Evolutionary conservation across 1,140 invertebrate genomes (phyloP), one percentile per base, ranked within the genome.

Genomic region (Temnothorax curvispinosus): DNA sequence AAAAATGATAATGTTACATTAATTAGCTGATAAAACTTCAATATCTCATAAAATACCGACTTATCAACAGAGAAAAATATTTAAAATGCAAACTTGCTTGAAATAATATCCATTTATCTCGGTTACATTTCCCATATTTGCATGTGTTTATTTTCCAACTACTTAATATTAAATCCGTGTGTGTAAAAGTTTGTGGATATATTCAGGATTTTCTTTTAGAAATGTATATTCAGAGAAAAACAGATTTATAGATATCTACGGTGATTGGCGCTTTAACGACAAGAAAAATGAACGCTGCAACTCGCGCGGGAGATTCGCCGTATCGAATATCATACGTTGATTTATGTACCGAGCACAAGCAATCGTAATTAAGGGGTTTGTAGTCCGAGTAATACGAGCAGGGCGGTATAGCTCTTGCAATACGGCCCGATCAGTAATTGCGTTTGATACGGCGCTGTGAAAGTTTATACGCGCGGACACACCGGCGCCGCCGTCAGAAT

Each of bases 321-420:
- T 75, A 84, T 84, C 69, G 54, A 84, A 64, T 62, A 67, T 87
- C 54, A 71, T 84, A 52, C 64, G 6, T 82, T 87, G 77, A 87
- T 87, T 82, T 87, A 87, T 87, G 65, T 62, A 65, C 65, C 56
- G 32, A n/a, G 52, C 60, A 74, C 78, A 84, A 87, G 65, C 72
- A 87, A 69, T 74, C 85, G 85, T 87, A 87, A 87, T 87, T 87
- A 77, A 87, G 85, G 77, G 77, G 85, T 82, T 87, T 82, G 85
- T 87, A 84, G 64, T 69, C 64, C 52, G 85, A 65, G 64, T 78
- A 87, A 87, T 87, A 65, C 50, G 78, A 82, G 52, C 44, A 87
- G 78, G 54, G 54, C 52, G 54, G 44, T 58, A 67, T 69, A 32
- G 76, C 78, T 86, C 76, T 71, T 86, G 62, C 64, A 80, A 69